Base-by-base conservation (phyloP, 2,797 vertebrate genomes). In the Enteromius mattozi region DNA sequence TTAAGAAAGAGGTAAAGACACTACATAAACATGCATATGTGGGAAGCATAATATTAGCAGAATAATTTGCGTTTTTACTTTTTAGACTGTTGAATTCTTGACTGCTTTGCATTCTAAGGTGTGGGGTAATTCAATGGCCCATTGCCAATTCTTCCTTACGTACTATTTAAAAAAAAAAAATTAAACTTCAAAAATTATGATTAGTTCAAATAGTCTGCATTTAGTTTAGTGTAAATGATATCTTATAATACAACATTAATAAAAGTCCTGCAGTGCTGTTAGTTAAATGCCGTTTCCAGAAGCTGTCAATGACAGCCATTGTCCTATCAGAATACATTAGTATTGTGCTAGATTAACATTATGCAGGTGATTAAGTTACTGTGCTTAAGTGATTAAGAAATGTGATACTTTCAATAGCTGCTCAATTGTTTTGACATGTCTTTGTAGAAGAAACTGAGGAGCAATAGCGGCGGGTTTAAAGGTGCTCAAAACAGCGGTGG, bases 291-390 rank as follows among this genome's bases (percentile, higher is more conserved):
- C 42, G 61, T 42, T 71, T 40, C 59, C 24, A 6, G 51, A 47
- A 13, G 35, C 84, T 78, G 72, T 86, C 80, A 78, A 24, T 33
- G 49, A 63, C 9, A 17, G 45, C 42, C 75, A 27, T 68, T 86
- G 51, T 56, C 17, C 68, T 81, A 78, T 78, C 80, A 79, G 45
- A 78, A 65, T 47, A 72, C 80, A 66, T 81, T 71, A 71, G 47
- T 37, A 6, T 78, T 68, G 54, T 9, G 17, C 35, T 71, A 66
- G 70, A 37, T 42, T 12, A 30, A 42, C 81, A 66, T 85, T 79
- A 78, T 61, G 47, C 83, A 85, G 35, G 72, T 84, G 83, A 85
- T 87, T 80, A 85, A 84, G 72, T 84, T 80, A 74, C 70, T 45
- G 19, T n/a, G 72, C 78, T 74, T 37, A 61, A 79, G 80, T 82